Percentiles rank a stretch among this genome's conserved stretches.
Evolutionary conservation across 2,113 vertebrate genomes (phyloP).

Genomic region (Falcunculus frontatus): DNA sequence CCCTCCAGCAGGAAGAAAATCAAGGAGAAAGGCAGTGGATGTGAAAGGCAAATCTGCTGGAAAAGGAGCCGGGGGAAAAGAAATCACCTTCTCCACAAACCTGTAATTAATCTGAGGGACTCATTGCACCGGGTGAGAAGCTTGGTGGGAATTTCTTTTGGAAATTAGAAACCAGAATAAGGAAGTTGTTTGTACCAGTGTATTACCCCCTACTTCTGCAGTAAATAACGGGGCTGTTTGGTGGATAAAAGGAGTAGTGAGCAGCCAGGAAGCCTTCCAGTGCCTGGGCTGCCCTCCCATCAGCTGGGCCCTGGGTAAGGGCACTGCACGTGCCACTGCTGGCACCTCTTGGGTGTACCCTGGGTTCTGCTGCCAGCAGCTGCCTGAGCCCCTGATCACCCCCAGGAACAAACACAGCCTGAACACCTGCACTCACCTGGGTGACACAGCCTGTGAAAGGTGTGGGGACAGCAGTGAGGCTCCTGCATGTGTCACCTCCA

Average conservation of each 20-base stretch:
- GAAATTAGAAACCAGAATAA: not conserved
- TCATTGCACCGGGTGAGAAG: fast-evolving
- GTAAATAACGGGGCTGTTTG: not conserved
- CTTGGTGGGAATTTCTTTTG: not conserved
- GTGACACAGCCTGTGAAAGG: not conserved
- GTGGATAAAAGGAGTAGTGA: not conserved
- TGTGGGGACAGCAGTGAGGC: not conserved
- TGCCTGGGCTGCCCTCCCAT: not conserved
- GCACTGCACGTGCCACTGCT: not conserved
- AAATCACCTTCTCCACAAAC: not conserved
- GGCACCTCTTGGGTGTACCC: not conserved
- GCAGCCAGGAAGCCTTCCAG: not conserved
- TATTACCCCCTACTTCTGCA: not conserved
- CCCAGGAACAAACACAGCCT: fast-evolving
- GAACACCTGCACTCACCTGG: not conserved
- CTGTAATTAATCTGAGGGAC: not conserved
- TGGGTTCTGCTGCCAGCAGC: not conserved
- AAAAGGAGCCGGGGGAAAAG: not conserved
- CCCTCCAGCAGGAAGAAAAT: not conserved
- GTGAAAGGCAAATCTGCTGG: constrained; percentile 31
- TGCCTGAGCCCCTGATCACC: not conserved
- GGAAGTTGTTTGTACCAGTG: not conserved
- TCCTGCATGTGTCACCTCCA: fast-evolving
- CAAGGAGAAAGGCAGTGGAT: constrained; percentile 11
- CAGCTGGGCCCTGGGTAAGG: not conserved